Conservation (phyloP, 2,113 vertebrate species). For the Hemicordylus capensis region DNA sequence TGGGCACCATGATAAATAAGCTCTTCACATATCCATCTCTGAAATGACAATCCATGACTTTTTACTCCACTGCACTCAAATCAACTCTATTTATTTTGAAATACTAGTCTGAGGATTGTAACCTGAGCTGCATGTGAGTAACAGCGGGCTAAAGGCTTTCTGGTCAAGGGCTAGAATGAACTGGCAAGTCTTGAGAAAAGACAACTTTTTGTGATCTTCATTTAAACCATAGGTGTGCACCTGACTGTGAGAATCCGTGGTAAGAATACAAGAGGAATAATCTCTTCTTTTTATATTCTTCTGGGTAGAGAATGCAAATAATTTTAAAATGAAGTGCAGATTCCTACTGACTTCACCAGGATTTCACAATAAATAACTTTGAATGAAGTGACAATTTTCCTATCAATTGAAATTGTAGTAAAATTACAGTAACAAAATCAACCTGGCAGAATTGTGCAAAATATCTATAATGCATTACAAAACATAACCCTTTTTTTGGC, state of each 20-base stretch:
- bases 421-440: constrained; percentile 23
- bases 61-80: not conserved
- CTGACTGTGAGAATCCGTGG: not conserved
- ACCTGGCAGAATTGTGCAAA: constrained; percentile 19
- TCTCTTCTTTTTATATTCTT: not conserved
- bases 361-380: constrained; percentile 24
- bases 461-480: constrained; percentile 11
- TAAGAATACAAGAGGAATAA: not conserved
- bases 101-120: not conserved
- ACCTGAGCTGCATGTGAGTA: not conserved
- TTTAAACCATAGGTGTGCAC: not conserved
- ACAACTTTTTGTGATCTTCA: not conserved
- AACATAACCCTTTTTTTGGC: not conserved
- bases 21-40: not conserved
- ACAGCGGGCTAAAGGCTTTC: not conserved
- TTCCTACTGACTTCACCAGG: not conserved
- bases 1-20: not conserved
- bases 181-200: not conserved
- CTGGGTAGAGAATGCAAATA: not conserved
- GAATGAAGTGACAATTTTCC: constrained; percentile 28
- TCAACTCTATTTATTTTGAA: not conserved
- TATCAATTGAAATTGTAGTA: constrained; percentile 29
- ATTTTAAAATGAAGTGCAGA: not conserved
- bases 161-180: not conserved
- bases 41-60: not conserved